phyloP scores from a whole-genome alignment of 2,888 invertebrate genomes.

The Drosophila neutralis region DNA sequence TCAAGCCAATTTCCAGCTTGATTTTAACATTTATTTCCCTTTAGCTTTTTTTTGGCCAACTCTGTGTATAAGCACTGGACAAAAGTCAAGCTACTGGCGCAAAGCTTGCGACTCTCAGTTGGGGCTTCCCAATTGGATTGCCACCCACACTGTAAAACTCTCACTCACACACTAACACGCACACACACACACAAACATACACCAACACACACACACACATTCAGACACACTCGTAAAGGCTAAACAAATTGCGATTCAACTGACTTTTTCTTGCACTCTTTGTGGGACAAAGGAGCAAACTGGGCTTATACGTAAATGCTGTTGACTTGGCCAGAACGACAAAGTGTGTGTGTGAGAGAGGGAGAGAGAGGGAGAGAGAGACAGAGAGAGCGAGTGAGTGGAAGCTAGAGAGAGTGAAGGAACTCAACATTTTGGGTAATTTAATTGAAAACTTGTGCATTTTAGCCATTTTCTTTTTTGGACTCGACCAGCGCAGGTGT shows the following conservation, averaged over 20 bases:
- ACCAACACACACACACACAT: not conserved
- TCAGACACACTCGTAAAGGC: not conserved
- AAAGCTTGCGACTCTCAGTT: conserved; percentile 47
- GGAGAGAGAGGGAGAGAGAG: not conserved
- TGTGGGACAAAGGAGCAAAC: not conserved
- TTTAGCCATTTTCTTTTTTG: conserved; percentile 65
- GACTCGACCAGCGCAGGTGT: conserved; percentile 22
- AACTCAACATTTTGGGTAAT: conserved; percentile 60
- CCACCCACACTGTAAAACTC: conserved; percentile 39
- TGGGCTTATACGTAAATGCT: conserved; percentile 28
- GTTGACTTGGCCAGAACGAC: conserved; percentile 15
- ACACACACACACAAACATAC: not conserved
- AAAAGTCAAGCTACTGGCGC: conserved; percentile 48
- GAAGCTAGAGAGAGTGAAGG: not conserved
- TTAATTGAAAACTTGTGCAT: conserved; percentile 79
- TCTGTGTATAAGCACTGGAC: not conserved
- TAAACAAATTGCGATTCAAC: conserved; percentile 5
- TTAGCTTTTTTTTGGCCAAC: conserved; percentile 3
- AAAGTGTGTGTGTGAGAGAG: not conserved
- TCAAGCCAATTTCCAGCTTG: not conserved
- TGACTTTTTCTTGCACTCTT: not conserved
- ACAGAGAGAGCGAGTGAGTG: not conserved
- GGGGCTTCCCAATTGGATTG: conserved; percentile 72
- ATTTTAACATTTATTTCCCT: not conserved
- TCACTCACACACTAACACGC: not conserved